Evolutionary conservation across 2,888 invertebrate genomes (phyloP), one percentile per base, ranked within the genome.

Genomic region (Oscheius sp.): DNA sequence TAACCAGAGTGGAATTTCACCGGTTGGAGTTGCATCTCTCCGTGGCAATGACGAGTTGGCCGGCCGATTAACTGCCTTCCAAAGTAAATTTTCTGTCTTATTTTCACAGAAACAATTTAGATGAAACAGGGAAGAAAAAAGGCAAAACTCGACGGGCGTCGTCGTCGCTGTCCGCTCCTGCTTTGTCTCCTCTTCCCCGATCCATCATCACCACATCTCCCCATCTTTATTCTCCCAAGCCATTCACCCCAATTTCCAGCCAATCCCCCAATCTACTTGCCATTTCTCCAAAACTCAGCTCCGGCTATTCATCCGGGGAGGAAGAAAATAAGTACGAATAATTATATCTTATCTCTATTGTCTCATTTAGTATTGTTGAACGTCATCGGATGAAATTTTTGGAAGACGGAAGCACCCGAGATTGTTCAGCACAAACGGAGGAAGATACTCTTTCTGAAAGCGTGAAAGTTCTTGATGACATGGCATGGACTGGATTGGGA

Each of bases 11-110:
- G 81, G 83, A 0, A 81, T 83, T 55, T 79, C 79, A 1, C 77
- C 85, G 6, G 78, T 81, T 41, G 79, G 82, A 23, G 81, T 85
- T 27, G 85, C 85, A 0, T 72, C 77, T 6, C 73, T 83, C 3
- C 55, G 84, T 18, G 75, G 81, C 16, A 76, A 80, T 52, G 69
- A 74, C 2, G 76, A 80, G 58, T 76, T 84, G 59, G 82, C 79
- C 13, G 68, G 76, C 45, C 61, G 81, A 0, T 69, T 85, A 13
- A 73, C 78, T 1, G 69, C 59, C 1, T 78, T 79, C 23, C 49
- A 76, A n/a, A 45, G 76, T 78, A 41, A 29, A 43, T 12, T 66
- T 9, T 18, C 21, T 29, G 13, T 43, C 3, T 12, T 9, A 5
- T 45, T 1, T 13, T 29, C 18, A 49, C 13, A 0, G 1, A 45